These are phyloP conservation scores for Cryptoprocta ferox DNA, from an alignment of 2,797 vertebrate genomes.

Conservation along the genomic window DNA sequence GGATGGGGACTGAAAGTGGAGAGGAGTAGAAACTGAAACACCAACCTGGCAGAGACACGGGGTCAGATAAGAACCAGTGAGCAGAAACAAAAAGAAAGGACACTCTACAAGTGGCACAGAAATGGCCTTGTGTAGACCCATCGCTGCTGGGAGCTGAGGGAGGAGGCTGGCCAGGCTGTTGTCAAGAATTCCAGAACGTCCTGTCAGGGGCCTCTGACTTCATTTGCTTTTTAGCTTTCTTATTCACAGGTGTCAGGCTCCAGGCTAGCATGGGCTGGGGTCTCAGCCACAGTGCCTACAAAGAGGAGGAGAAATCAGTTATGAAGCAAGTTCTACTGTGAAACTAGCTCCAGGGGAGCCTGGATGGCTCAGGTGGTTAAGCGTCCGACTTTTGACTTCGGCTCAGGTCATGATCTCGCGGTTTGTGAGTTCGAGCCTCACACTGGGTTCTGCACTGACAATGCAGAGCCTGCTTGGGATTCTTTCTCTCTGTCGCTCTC, in stretches of 20 bases:
- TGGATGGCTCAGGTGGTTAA: no score
- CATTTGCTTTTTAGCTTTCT: background rate
- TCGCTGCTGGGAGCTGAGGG: background rate
- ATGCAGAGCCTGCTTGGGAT: no score
- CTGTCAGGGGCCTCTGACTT: background rate
- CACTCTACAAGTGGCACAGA: background rate
- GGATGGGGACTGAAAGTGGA: conserved; percentile 59
- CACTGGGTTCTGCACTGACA: no score
- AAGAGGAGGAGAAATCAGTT: background rate
- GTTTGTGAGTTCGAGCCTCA: no score
- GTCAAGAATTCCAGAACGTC: background rate
- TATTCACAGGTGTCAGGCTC: background rate
- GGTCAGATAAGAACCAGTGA: conserved; percentile 61
- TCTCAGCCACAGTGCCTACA: background rate
- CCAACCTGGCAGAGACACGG: background rate
- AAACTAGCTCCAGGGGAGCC: background rate
- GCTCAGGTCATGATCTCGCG: no score
- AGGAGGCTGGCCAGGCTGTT: background rate
- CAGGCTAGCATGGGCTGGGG: accelerated
- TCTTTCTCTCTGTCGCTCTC: no score
- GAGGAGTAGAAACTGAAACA: conserved; percentile 45
- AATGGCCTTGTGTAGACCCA: background rate
- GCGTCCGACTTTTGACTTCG: no score
- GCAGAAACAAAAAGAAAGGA: background rate
- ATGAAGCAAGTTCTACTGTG: background rate